Evolutionary conservation across 2,888 invertebrate genomes (phyloP).

Genomic region (Harpalus rufipes): DNA sequence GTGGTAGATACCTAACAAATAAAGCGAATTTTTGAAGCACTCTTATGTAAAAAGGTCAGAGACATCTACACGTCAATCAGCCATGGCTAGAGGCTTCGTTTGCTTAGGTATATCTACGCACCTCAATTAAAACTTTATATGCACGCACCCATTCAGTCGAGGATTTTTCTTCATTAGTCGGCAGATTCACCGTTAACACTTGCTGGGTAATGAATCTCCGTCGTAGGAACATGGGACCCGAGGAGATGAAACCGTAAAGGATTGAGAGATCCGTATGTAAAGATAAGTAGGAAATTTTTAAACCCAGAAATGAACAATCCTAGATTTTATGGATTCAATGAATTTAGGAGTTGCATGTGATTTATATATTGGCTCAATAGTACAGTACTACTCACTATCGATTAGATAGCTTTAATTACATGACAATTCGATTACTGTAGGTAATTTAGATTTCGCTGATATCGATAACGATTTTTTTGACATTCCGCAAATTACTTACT

Average conservation of each 20-base stretch:
- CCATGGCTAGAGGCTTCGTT: neutral
- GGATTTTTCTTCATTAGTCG: conserved; percentile 46
- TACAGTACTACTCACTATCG: neutral
- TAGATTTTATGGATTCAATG: neutral
- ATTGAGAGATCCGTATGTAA: neutral
- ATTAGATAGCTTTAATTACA: neutral
- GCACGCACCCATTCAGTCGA: conserved; percentile 48
- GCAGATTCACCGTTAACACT: conserved; percentile 34
- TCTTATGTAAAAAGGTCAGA: conserved; percentile 34
- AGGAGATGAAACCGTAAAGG: conserved; percentile 19
- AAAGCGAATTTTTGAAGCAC: conserved; percentile 16
- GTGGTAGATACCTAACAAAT: conserved; percentile 5
- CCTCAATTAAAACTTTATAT: conserved; percentile 53
- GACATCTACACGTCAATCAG: conserved; percentile 33
- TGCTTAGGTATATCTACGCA: neutral
- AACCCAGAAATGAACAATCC: conserved; percentile 12
- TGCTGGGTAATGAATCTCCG: conserved; percentile 38
- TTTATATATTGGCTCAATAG: neutral
- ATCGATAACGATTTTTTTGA: neutral
- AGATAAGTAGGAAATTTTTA: conserved; percentile 33
- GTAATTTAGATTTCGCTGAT: neutral
- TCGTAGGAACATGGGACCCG: conserved; percentile 11
- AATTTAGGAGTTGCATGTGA: neutral
- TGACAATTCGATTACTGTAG: conserved; percentile 2
- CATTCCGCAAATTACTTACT: neutral